Conservation (phyloP, 2,888 invertebrate species). For the Diloba caeruleocephala region DNA sequence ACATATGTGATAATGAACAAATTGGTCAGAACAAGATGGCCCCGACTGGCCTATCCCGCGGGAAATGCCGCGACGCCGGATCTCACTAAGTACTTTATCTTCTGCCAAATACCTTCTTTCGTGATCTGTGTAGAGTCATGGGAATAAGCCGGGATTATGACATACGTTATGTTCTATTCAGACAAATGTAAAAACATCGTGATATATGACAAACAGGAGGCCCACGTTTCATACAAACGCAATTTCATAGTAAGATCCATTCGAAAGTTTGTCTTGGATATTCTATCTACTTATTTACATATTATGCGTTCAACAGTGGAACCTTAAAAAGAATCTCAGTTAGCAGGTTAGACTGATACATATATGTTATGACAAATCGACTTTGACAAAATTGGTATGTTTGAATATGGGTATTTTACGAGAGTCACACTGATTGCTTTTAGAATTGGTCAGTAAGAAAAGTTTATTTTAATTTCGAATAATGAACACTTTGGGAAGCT, state of each 20-base stretch:
- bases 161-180: conserved; percentile 53
- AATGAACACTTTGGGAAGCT: no score
- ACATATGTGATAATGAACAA: conserved; percentile 19
- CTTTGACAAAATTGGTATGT: no score
- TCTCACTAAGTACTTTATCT: conserved; percentile 56
- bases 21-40: conserved; percentile 21
- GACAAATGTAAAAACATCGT: conserved; percentile 63
- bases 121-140: conserved; percentile 53
- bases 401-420: no score
- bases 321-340: no score
- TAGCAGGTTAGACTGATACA: no score
- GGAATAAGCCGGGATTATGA: conserved; percentile 60
- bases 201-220: conserved; percentile 49
- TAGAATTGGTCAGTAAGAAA: no score
- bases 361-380: no score
- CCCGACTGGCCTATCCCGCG: conserved; percentile 17
- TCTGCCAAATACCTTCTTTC: conserved; percentile 55
- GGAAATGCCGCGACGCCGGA: conserved; percentile 40
- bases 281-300: background rate
- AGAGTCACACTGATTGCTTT: no score
- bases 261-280: conserved; percentile 20
- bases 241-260: conserved; percentile 24
- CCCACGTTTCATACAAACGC: conserved; percentile 23
- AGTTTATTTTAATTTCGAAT: no score
- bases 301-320: background rate